These are phyloP conservation scores for Tetramorium simillimum DNA, from an alignment of 1,140 invertebrate genomes.

Conservation along the genomic window DNA sequence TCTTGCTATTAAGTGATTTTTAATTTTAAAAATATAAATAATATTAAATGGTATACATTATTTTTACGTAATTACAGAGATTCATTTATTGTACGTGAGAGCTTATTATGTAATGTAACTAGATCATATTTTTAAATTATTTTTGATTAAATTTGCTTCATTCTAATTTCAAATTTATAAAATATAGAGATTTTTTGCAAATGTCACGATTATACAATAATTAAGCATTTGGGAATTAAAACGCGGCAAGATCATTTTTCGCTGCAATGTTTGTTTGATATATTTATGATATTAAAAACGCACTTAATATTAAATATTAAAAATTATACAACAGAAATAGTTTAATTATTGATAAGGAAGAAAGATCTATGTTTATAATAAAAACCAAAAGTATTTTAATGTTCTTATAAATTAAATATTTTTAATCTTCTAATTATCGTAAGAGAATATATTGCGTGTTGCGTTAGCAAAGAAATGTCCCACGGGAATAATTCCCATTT, in stretches of 20 bases:
- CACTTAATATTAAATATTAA: not conserved
- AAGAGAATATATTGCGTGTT: not conserved
- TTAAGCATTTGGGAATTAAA: not conserved
- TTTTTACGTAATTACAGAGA: not conserved
- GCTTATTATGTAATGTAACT: not conserved
- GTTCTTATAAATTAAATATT: not conserved
- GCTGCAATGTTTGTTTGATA: not conserved
- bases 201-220: not conserved
- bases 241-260: not conserved
- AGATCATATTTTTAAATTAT: not conserved
- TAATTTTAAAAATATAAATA: not conserved
- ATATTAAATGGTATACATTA: not conserved
- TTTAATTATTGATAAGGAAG: too few relatives aligned
- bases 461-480: not conserved
- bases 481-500: not conserved
- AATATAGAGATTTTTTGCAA: not conserved
- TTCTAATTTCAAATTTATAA: not conserved
- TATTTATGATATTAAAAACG: not conserved
- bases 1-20: not conserved
- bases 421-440: not conserved
- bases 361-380: too few relatives aligned
- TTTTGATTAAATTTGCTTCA: not conserved
- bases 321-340: too few relatives aligned
- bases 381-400: not conserved
- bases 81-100: not conserved